phyloP scores from a whole-genome alignment of 2,113 vertebrate genomes.

The Catharus fuscescens region DNA sequence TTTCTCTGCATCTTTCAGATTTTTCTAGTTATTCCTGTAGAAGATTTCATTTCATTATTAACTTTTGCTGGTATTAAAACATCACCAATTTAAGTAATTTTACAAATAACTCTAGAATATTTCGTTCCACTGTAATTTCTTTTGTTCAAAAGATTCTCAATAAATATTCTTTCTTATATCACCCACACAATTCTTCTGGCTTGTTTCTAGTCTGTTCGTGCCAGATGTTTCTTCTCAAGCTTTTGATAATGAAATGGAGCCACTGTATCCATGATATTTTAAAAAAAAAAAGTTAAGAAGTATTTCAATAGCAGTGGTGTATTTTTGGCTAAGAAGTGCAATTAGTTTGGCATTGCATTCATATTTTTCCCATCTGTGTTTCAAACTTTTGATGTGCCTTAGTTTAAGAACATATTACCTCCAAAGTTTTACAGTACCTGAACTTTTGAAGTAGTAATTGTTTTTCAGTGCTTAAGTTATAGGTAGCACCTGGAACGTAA shows the following conservation, averaged over 20 bases:
- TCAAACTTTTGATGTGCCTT: not conserved
- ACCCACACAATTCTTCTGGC: constrained; percentile 23
- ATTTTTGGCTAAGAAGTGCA: not conserved
- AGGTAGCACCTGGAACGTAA: not conserved
- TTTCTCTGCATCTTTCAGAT: not conserved
- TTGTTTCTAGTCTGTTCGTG: not conserved
- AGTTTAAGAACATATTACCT: not conserved
- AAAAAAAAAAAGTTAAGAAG: not conserved
- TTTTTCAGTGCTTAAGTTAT: not conserved
- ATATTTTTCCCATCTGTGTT: not conserved
- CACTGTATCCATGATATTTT: not conserved
- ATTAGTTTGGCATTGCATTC: not conserved
- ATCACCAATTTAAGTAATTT: not conserved
- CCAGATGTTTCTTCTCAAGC: constrained; percentile 33
- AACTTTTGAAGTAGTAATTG: not conserved
- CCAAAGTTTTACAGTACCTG: not conserved
- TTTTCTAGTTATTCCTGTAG: not conserved
- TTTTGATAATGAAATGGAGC: constrained; percentile 19
- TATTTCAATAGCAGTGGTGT: not conserved
- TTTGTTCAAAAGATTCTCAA: not conserved
- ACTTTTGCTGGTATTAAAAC: not conserved
- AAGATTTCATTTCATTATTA: not conserved
- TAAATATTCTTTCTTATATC: constrained; percentile 5
- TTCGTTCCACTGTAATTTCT: not conserved
- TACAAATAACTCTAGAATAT: constrained; percentile 1